Evolutionary conservation across 2,113 vertebrate genomes (phyloP).

Genomic region (Thamnaconus septentrionalis): DNA sequence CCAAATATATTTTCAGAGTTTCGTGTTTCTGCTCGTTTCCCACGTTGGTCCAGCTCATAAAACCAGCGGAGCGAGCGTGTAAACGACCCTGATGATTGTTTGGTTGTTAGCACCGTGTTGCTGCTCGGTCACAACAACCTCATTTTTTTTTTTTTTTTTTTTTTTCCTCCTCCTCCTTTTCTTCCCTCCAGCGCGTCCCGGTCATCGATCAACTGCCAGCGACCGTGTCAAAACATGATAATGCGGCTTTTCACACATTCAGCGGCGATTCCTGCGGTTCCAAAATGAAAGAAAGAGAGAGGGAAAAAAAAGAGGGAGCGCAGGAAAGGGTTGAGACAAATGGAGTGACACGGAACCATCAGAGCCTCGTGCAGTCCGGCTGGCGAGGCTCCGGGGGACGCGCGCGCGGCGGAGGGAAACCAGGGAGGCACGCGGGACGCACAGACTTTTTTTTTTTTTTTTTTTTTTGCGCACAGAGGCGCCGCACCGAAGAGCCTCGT

Average conservation of each 20-base stretch:
- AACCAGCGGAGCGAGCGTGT: no score
- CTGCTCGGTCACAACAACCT: constrained; percentile 47
- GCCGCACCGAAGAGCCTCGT: constrained; percentile 5
- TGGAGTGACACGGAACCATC: constrained; percentile 60
- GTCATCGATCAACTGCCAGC: constrained; percentile 63
- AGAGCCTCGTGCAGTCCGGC: constrained; percentile 50
- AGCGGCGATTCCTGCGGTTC: constrained; percentile 50
- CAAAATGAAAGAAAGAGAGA: constrained; percentile 7
- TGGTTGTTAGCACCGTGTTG: constrained; percentile 35
- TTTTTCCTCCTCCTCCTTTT: not conserved
- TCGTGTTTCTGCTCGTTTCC: no score
- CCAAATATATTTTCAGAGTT: not conserved
- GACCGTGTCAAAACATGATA: constrained; percentile 67
- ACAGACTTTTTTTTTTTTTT: constrained; percentile 27
- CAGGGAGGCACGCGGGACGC: constrained; percentile 25
- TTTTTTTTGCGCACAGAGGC: constrained; percentile 34
- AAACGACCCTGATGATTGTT: no score
- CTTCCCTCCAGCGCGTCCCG: constrained; percentile 46
- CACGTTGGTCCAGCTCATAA: not conserved
- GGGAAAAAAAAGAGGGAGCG: constrained; percentile 26
- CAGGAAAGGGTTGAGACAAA: constrained; percentile 51
- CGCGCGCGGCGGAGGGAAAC: constrained; percentile 23
- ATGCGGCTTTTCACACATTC: constrained; percentile 55
- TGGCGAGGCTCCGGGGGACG: constrained; percentile 30
- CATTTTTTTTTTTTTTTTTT: constrained; percentile 28